Percentiles rank a stretch among this genome's conserved stretches.
phyloP scores from a whole-genome alignment of 1,140 invertebrate species.

The Conopomorpha cramerella region DNA sequence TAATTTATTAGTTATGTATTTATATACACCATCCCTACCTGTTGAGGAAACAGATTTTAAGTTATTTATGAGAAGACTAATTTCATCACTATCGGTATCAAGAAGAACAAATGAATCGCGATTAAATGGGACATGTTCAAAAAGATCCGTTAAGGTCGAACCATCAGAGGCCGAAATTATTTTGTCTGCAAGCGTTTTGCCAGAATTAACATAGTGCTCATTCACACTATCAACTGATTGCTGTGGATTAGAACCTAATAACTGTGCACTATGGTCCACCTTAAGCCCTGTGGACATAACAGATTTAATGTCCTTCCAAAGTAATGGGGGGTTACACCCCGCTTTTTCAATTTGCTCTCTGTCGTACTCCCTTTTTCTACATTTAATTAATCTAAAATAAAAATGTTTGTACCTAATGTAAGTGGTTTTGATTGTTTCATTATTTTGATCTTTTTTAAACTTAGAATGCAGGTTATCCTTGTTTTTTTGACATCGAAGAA shows the following conservation, averaged over 20 bases:
- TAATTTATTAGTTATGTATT: background rate
- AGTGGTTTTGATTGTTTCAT: background rate
- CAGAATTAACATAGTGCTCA: background rate
- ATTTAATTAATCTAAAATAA: background rate
- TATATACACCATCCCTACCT: background rate
- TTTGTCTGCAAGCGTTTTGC: background rate
- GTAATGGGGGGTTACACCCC: background rate
- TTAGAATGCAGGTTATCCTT: background rate
- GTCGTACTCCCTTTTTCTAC: background rate
- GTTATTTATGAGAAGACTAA: background rate
- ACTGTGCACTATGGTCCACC: background rate
- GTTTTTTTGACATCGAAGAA: background rate
- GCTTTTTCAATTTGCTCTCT: background rate
- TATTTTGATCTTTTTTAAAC: background rate
- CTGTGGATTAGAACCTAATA: background rate
- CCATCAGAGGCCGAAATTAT: background rate
- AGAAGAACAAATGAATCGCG: background rate
- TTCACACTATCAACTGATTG: background rate
- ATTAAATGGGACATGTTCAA: background rate
- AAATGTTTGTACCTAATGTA: background rate
- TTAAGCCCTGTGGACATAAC: background rate
- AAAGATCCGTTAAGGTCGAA: background rate
- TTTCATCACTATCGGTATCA: background rate
- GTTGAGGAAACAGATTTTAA: background rate
- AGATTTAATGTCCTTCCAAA: background rate